Base-by-base conservation (phyloP, 1,140 invertebrate species). In the Conus ventricosus region DNA sequence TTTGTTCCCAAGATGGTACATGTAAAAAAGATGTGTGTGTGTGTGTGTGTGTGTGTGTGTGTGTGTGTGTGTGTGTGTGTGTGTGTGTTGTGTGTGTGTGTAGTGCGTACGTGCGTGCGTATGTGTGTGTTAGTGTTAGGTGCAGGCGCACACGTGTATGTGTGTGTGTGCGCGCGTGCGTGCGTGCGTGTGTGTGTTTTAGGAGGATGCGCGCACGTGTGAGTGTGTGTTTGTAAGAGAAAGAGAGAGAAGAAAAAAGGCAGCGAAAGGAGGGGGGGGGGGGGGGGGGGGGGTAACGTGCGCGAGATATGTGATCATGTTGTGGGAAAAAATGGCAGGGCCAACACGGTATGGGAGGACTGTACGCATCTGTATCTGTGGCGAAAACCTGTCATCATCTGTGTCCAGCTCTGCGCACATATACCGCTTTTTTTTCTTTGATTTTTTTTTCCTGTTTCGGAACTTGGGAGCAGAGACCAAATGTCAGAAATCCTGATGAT, bases 301-400 rank as follows among this genome's bases (percentile, higher is more conserved):
- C 8, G n/a, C 23, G n/a, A n/a, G 75, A 78, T 10, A 78, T 10
- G 60, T 13, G 60, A 63, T 20, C 0, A 63, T 63, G 17, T 11
- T 63, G 60, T 63, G 1, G 60, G 11, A 63, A 63, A 63, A 63
- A 63, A 63, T 11, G 17, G 11, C 11, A 63, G 17, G 17, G 17
- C 60, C 10, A 63, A 63, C 11, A 63, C 60, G 11, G 10, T 63
- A 20, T 11, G 11, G 60, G 60, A 13, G 60, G 4, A 0, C 3
- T 1, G 1, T 2, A 1, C 1, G 1, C 1, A 0, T 1, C 4
- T 1, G 0, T 20, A 4, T 13, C 60, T 63, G 10, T 63, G 11
- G 17, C 17, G 60, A 63, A 63, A 5, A 23, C 1, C n/a, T 78
- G 39, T 39, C 0, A 17, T 39, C n/a, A n/a, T 15, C 23, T 78